Percentiles rank a stretch among this genome's conserved stretches.
Evolutionary conservation across 2,113 vertebrate species (phyloP).

Genomic region (Labeo catla): DNA sequence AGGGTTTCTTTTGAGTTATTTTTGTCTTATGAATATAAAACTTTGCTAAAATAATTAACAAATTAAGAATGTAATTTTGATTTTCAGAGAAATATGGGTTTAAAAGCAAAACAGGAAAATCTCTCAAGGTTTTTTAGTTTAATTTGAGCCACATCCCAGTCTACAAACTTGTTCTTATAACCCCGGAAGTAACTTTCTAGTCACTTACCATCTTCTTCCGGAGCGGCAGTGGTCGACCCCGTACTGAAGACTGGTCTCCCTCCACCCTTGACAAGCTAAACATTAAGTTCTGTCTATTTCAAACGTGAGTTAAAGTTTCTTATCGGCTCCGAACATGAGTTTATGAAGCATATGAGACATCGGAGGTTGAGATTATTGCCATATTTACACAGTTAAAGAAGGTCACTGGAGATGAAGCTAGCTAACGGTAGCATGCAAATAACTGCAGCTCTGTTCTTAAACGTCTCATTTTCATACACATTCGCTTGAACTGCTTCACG

Average conservation of each 20-base stretch:
- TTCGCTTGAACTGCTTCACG: background rate
- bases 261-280: constrained; percentile 7
- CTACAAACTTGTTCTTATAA: background rate
- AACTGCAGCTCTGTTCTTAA: background rate
- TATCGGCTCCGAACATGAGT: background rate
- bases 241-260: background rate
- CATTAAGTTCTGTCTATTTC: background rate
- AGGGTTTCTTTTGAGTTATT: too few relatives aligned
- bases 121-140: too few relatives aligned
- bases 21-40: too few relatives aligned
- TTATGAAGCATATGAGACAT: background rate
- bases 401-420: constrained; percentile 12
- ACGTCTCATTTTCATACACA: background rate
- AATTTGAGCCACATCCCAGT: too few relatives aligned
- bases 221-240: background rate
- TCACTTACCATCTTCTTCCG: constrained; percentile 1
- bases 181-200: background rate
- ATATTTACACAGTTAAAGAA: background rate
- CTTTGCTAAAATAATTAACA: too few relatives aligned
- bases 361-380: too few relatives aligned
- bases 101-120: too few relatives aligned
- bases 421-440: constrained; percentile 27
- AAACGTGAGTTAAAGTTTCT: constrained; percentile 22
- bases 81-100: too few relatives aligned
- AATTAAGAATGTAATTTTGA: too few relatives aligned